These are phyloP conservation scores for Thysanoteuthis rhombus DNA, from an alignment of 2,888 invertebrate genomes.

Conservation along the genomic window DNA sequence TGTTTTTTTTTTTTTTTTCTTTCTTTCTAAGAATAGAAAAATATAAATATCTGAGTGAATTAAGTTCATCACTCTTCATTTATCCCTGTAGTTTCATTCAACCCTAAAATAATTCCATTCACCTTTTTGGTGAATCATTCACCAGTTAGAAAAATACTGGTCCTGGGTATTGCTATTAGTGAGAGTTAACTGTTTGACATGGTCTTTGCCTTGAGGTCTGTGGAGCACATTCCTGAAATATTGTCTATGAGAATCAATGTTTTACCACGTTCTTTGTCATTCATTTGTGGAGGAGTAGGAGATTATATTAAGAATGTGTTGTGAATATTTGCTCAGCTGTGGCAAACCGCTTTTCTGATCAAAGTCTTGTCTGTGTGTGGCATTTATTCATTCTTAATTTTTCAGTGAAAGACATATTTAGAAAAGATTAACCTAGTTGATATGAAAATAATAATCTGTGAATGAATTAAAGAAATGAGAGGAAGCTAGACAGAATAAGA, in stretches of 20 bases:
- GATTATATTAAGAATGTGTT: neutral
- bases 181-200: neutral
- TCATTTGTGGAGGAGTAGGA: neutral
- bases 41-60: too few species aligned
- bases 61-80: too few species aligned
- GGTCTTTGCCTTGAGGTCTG: neutral
- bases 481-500: neutral
- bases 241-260: neutral
- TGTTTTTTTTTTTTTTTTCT: too few species aligned
- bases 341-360: neutral
- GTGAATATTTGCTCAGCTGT: neutral
- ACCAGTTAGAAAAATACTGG: too few species aligned
- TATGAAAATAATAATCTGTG: neutral
- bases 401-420: neutral
- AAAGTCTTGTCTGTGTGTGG: too few species aligned
- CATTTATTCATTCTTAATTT: neutral
- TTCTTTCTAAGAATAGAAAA: too few species aligned
- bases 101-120: too few species aligned
- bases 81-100: too few species aligned
- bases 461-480: neutral
- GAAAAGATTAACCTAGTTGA: neutral
- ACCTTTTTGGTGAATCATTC: too few species aligned
- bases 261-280: neutral
- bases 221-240: neutral
- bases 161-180: neutral